These are phyloP conservation scores for Aphelenchoides bicaudatus DNA, from an alignment of 2,888 invertebrate genomes.

Conservation along the genomic window DNA sequence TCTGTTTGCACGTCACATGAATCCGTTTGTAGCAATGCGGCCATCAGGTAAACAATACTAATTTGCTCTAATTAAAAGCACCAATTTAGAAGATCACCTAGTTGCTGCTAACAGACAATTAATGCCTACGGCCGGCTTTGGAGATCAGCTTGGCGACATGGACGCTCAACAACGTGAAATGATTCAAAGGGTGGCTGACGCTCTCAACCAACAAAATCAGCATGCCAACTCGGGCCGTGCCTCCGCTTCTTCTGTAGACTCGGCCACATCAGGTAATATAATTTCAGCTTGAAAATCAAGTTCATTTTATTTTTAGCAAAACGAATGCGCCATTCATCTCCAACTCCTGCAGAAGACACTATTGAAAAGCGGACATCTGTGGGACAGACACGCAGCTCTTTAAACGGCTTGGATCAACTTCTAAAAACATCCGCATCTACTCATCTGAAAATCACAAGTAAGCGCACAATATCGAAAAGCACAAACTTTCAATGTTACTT, in stretches of 20 bases:
- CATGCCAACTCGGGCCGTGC: conserved; percentile 38
- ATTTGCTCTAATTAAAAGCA: neutral
- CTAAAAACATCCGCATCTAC: conserved; percentile 24
- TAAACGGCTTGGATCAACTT: conserved; percentile 15
- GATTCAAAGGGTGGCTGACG: conserved; percentile 39
- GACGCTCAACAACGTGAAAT: conserved; percentile 51
- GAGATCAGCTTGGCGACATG: conserved; percentile 48
- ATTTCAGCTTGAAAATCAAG: conserved; percentile 1
- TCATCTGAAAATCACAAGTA: conserved; percentile 25
- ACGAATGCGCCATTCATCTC: conserved; percentile 5
- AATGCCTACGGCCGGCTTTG: conserved; percentile 7
- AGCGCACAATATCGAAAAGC: neutral
- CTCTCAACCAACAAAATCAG: conserved; percentile 5
- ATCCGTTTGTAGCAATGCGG: conserved; percentile 8
- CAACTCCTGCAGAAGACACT: conserved; percentile 1
- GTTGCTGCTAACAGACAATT: neutral
- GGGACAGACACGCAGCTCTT: neutral
- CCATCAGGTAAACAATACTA: neutral
- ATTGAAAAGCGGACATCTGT: too few relatives aligned
- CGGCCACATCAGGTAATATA: conserved; percentile 19
- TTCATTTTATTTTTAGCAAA: conserved; percentile 11
- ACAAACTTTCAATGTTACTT: conserved; percentile 16
- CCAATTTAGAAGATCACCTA: neutral
- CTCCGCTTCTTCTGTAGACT: conserved; percentile 45
- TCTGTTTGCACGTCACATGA: conserved; percentile 26